Evolutionary conservation across 1,140 invertebrate species (phyloP).

Genomic region (Lanistes nyassanus): DNA sequence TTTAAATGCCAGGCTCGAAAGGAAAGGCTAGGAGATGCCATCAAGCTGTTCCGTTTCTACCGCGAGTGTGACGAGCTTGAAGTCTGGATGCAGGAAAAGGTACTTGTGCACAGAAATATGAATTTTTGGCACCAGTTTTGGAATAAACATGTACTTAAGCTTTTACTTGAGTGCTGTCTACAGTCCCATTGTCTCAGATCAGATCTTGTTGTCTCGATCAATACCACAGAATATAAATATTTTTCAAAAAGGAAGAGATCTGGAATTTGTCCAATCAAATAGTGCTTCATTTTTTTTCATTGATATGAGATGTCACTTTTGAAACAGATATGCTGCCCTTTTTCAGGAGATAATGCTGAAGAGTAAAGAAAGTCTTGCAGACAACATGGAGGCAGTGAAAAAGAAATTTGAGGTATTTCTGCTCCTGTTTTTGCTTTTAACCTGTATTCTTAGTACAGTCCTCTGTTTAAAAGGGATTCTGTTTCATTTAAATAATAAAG

Average conservation of each 20-base stretch:
- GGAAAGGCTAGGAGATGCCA: constrained; percentile 89
- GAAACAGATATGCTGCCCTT: neutral
- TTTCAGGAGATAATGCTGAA: constrained; percentile 81
- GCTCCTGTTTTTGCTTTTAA: too few relatives aligned
- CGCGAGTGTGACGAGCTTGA: constrained; percentile 98
- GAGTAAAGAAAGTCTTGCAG: constrained; percentile 81
- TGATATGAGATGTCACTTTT: neutral
- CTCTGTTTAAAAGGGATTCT: too few relatives aligned
- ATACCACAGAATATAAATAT: too few relatives aligned
- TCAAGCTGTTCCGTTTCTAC: constrained; percentile 92
- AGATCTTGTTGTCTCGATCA: too few relatives aligned
- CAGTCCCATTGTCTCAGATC: too few relatives aligned
- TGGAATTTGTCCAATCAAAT: too few relatives aligned
- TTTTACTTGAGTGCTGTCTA: neutral
- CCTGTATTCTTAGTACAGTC: too few relatives aligned
- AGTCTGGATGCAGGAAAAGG: constrained; percentile 95
- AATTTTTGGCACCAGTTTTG: neutral
- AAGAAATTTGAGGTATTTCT: constrained; percentile 87
- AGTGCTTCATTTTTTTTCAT: too few relatives aligned
- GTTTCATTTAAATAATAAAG: too few relatives aligned
- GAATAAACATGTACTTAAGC: neutral
- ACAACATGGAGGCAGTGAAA: constrained; percentile 93
- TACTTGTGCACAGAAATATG: constrained; percentile 32
- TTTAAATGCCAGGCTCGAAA: constrained; percentile 72
- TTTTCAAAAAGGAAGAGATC: too few relatives aligned